These are phyloP conservation scores for Catamblyrhynchus diadema DNA, from an alignment of 2,797 vertebrate genomes.

Conservation along the genomic window DNA sequence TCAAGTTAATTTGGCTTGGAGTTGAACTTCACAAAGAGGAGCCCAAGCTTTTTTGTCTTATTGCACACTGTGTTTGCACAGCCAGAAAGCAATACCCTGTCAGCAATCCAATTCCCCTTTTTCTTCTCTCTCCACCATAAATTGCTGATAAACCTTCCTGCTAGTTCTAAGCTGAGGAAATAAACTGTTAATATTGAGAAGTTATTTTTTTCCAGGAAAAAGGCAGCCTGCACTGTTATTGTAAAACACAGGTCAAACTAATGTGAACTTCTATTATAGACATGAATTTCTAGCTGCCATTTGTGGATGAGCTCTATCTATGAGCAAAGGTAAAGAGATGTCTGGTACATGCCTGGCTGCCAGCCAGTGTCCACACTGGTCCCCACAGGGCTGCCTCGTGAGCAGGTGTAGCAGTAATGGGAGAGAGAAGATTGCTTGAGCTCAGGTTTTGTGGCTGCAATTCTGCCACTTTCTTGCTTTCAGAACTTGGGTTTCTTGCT, in stretches of 20 bases:
- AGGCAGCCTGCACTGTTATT: background rate
- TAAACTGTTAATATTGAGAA: background rate
- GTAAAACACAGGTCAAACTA: background rate
- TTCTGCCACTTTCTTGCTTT: background rate
- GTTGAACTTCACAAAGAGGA: background rate
- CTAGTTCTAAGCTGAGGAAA: background rate
- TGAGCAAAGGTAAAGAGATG: background rate
- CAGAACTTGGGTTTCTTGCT: background rate
- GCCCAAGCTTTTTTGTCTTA: background rate
- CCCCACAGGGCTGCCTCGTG: background rate
- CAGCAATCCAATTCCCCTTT: background rate
- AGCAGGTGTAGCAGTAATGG: background rate
- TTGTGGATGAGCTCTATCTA: background rate
- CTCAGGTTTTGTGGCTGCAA: background rate
- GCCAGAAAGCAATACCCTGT: background rate
- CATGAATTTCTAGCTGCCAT: background rate
- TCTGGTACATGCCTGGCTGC: background rate
- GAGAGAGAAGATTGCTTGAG: background rate
- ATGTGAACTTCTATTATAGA: background rate
- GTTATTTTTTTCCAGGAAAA: background rate
- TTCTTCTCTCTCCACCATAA: background rate
- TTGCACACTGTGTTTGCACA: rapidly evolving
- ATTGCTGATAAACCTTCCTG: background rate
- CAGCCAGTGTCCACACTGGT: background rate
- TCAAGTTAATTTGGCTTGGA: background rate